Evolutionary conservation across 2,888 invertebrate genomes (phyloP), one percentile per base, ranked within the genome.

Genomic region (Apomyelois bistriatella): DNA sequence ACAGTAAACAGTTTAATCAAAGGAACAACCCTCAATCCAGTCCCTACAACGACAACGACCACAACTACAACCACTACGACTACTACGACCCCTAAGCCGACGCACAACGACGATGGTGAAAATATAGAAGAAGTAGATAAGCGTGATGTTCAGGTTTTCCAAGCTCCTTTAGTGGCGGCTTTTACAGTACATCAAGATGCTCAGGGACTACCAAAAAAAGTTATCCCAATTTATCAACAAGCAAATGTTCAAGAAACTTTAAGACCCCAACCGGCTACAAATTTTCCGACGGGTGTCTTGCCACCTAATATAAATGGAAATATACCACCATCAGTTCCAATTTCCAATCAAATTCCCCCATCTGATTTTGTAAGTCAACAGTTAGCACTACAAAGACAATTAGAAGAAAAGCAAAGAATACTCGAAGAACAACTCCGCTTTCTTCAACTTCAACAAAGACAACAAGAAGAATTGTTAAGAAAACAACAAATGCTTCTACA

Each of bases 101-200:
- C 94, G 0, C 93, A 94, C 79, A 94, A 92, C 73, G 90, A 91
- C 13, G 93, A 93, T 62, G 93, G 94, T 51, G 93, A 93, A 76
- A 93, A 93, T 66, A 94, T 92, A 53, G 93, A 93, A 75, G 92
- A 93, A 61, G 94, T 94, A 1, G 92, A 93, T 66, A 92, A 94
- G 70, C 90, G 92, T 56, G 94, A 94, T 56, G 95, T 96, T 0
- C 95, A 96, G 76, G 95, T 96, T 48, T 95, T 94, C 69, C 93
- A 94, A 62, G 96, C 96, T 1, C 96, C 96, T 0, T 74, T 96
- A 55, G 94, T 96, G 0, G 95, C 96, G 1, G 96, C 96, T 0
- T 96, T 96, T 68, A 96, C 96, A 0, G 95, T 96, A 0, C 95
- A 96, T 60, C 94, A 96, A 78, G 96, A 96, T 70, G 94, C 94